phyloP scores from a whole-genome alignment of 2,797 vertebrate genomes.

The Lithobates pipiens region DNA sequence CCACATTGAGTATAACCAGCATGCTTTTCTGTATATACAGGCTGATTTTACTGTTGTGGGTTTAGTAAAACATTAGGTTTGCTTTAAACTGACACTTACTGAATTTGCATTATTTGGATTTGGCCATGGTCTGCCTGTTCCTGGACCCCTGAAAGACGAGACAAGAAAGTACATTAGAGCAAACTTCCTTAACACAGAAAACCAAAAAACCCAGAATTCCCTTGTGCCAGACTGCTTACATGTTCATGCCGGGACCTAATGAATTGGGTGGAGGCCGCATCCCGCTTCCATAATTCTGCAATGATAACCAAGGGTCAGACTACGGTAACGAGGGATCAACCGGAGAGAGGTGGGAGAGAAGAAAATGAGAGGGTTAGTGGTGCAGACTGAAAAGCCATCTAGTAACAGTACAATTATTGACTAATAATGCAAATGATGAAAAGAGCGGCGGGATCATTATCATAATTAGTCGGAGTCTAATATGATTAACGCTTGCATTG shows the following conservation, averaged over 20 bases:
- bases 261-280: conserved; percentile 99
- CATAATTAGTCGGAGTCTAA: neutral
- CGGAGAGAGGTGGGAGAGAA: conserved; percentile 65
- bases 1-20: too few relatives aligned
- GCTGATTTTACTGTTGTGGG: too few relatives aligned
- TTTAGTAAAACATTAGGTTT: neutral
- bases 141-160: conserved; percentile 85
- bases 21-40: too few relatives aligned
- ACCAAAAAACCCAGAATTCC: neutral
- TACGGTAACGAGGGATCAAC: conserved; percentile 70
- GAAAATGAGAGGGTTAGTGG: conserved; percentile 70
- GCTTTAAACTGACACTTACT: conserved; percentile 81
- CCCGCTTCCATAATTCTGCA: conserved; percentile 95
- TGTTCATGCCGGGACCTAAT: conserved; percentile 97
- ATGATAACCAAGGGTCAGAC: conserved; percentile 84
- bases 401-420: neutral
- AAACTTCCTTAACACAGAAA: neutral
- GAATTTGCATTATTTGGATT: conserved; percentile 98
- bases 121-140: conserved; percentile 95
- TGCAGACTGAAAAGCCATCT: conserved; percentile 5
- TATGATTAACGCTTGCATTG: neutral
- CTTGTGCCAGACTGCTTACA: conserved; percentile 78
- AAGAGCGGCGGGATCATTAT: neutral
- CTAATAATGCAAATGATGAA: neutral
- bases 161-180: neutral